Base-by-base conservation (phyloP, 2,113 vertebrate species). In the Ancistrus triradiatus region DNA sequence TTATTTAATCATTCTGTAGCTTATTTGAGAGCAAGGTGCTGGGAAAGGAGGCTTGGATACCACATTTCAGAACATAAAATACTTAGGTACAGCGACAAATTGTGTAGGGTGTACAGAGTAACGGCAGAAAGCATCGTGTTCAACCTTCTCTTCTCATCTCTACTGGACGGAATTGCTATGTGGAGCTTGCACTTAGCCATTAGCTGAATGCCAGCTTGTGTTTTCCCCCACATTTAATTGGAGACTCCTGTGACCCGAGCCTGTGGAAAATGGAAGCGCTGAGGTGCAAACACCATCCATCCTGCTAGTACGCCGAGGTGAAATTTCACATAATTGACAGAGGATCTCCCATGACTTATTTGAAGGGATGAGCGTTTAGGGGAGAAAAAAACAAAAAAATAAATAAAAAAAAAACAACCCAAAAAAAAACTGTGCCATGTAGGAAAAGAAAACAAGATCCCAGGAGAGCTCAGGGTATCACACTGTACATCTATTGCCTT, bases 281-380 rank as follows among this genome's bases (percentile, higher is more conserved):
- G 21, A 27, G 24, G 8, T 42, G 63, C 27, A 49, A 19, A 57
- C 63, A 57, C 10, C 11, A 6, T 48, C 31, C 15, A 27, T 48
- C 31, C 42, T 37, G 52, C 11, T 4, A 15, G 52, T 10, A 5
- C 28, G 48, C 18, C 11, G 28, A 14, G 15, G 44, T 25, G 15
- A 49, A 57, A 67, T 40, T 67, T 68, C n/a, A 46, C 15, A 52
- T 73, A 73, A 73, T 59, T 69, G 68, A 59, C 43, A 2, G 42
- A 50, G 48, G 43, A 14, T 51, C 49, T 53, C 47, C 50, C 11
- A 7, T 52, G 58, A 37, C 27, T 68, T 63, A 58, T 53, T 53
- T n/a, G 24, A 49, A 38, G 46, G n/a, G 63, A 66, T 10, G 6
- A 21, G 14, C 37, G 59, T 44, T 72, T 62, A 63, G 58, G n/a